Evolutionary conservation across 2,113 vertebrate species (phyloP), one percentile per base, ranked within the genome.

Genomic region (Rhegmatorhina hoffmannsi): DNA sequence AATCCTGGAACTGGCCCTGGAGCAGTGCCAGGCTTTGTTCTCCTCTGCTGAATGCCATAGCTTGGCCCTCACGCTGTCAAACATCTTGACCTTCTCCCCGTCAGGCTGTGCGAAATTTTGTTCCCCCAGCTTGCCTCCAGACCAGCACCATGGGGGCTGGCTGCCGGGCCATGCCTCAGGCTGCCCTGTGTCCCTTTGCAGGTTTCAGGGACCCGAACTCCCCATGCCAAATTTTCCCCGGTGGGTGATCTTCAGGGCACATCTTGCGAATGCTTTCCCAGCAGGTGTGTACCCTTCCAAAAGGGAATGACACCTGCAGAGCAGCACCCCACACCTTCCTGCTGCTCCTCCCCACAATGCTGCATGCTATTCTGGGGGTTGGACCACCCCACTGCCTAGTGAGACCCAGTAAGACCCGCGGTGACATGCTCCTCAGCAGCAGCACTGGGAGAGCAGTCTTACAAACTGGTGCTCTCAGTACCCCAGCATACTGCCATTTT

Each of bases 51-150:
- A 40, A 19, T 40, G 17, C 55, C 63, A 23, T 38, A 20, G 33
- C 40, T 77, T 50, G 64, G 17, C 6, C 24, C 24, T 11, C 5
- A 8, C 6, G 3, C 53, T 68, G 43, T 72, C 53, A 38, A 16
- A 13, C 0, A 2, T 13, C 8, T 10, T 33, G 31, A 24, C 17
- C 6, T 58, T 5, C 11, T 6, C 21, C 8, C 0, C 5, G 11
- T 13, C 11, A 4, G 2, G 12, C 33, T 50, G 11, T 20, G 25
- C 1, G 3, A 82, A 40, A 38, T 11, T 1, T 16, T 52, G 26
- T 20, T 66, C 7, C 13, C 9, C 7, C 15, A 66, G 52, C n/a
- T 75, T 20, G 29, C 9, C 11, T n/a, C 63, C 63, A 68, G 43
- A 18, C 21, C 52, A 52, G 31, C 17, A 50, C 33, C 13, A 34